Conservation (phyloP, 2,888 invertebrate genomes). For the Xanthorhoe designata region DNA sequence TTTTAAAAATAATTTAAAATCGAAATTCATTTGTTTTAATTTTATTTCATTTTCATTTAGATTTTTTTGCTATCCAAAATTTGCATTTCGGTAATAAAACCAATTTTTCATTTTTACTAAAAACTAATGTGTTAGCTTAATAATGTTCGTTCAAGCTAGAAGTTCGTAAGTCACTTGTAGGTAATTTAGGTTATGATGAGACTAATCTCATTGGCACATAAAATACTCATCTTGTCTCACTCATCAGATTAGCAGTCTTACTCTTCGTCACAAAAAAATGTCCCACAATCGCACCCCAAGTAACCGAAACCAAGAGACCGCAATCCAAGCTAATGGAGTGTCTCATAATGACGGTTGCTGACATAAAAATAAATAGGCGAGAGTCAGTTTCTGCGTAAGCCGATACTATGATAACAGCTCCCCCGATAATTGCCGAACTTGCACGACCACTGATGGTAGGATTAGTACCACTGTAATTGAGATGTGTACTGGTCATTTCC, state of each 20-base stretch:
- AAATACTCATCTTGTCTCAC: background rate
- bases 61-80: too few relatives aligned
- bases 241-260: conserved; percentile 25
- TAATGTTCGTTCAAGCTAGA: too few relatives aligned
- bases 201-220: background rate
- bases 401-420: conserved; percentile 86
- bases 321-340: conserved; percentile 86
- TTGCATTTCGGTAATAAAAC: too few relatives aligned
- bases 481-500: conserved; percentile 47
- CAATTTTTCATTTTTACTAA: too few relatives aligned
- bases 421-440: conserved; percentile 84
- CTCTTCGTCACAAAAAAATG: conserved; percentile 64
- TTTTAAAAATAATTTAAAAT: too few relatives aligned
- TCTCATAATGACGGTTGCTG: conserved; percentile 86
- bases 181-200: background rate
- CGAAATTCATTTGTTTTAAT: too few relatives aligned
- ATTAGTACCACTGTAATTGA: conserved; percentile 75
- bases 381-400: conserved; percentile 86
- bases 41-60: too few relatives aligned
- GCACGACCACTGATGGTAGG: conserved; percentile 67
- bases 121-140: too few relatives aligned
- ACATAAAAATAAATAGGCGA: conserved; percentile 86
- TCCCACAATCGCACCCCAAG: conserved; percentile 79
- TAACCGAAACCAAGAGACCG: conserved; percentile 83
- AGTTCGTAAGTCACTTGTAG: too few relatives aligned